These are phyloP conservation scores for Drosophila affinis DNA, from an alignment of 2,888 invertebrate species.

Conservation along the genomic window DNA sequence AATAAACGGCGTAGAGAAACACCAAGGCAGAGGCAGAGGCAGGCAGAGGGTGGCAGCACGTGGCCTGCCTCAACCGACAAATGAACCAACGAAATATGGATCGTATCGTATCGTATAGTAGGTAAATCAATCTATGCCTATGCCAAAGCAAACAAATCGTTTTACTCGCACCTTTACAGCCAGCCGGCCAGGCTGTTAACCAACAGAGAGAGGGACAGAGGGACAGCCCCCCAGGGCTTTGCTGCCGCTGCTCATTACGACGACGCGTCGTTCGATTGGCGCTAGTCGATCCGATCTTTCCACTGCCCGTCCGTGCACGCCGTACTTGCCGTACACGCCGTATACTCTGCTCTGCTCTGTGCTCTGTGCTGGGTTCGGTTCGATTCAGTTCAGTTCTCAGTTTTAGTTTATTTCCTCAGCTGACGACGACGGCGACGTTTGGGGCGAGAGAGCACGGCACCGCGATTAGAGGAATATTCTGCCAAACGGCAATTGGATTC, in stretches of 20 bases:
- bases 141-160: not conserved
- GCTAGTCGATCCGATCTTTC: conserved; percentile 39
- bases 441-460: not conserved
- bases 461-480: conserved; percentile 1
- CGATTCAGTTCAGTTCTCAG: conserved; percentile 8
- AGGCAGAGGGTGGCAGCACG: no score
- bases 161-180: not conserved
- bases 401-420: conserved; percentile 6
- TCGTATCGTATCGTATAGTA: no score
- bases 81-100: not conserved
- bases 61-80: not conserved
- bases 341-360: conserved; percentile 11
- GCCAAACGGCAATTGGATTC: not conserved
- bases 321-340: conserved; percentile 2
- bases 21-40: no score
- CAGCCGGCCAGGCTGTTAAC: not conserved
- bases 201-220: not conserved
- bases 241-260: conserved; percentile 22
- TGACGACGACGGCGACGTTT: conserved; percentile 6
- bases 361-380: not conserved
- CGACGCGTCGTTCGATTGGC: conserved; percentile 40
- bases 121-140: not conserved
- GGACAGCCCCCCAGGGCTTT: no score
- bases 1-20: no score
- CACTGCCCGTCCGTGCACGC: conserved; percentile 12